Evolutionary conservation across 2,888 invertebrate genomes (phyloP).

Genomic region (Linnaemya vulpina): DNA sequence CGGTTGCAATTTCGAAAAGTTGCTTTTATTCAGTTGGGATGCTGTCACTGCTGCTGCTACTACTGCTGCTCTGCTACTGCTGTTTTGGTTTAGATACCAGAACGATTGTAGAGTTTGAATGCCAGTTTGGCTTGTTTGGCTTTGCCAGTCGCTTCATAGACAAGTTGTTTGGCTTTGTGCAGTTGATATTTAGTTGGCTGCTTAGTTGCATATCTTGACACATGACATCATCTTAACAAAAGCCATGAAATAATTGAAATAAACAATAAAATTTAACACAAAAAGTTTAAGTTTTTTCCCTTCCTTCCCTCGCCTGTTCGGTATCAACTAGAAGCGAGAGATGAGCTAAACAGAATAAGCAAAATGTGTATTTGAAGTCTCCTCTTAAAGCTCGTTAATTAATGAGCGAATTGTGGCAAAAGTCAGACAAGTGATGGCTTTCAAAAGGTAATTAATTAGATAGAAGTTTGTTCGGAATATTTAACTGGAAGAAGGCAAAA

Average conservation of each 20-base stretch:
- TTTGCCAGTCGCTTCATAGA: slow-evolving; percentile 11
- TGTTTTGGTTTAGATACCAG: not conserved
- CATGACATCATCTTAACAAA: slow-evolving; percentile 64
- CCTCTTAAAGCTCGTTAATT: not conserved
- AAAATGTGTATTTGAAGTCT: not conserved
- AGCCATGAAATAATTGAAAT: not conserved
- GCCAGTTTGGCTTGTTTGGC: not conserved
- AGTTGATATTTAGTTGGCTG: slow-evolving; percentile 16
- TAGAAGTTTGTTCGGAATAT: not conserved
- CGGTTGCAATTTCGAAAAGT: not conserved
- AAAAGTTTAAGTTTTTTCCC: not conserved
- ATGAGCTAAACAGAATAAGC: slow-evolving; percentile 35
- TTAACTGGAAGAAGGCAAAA: not conserved
- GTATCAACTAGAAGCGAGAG: slow-evolving; percentile 21
- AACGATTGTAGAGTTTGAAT: not conserved
- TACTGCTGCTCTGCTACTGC: not conserved
- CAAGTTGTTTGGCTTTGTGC: slow-evolving; percentile 22
- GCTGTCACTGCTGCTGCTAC: not conserved
- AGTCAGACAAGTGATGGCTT: not conserved
- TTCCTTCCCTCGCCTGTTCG: not conserved
- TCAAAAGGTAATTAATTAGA: not conserved
- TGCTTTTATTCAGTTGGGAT: slow-evolving; percentile 5
- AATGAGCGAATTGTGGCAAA: not conserved
- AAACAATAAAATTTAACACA: slow-evolving; percentile 9
- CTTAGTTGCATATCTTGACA: slow-evolving; percentile 48